Evolutionary conservation across 2,113 vertebrate genomes (phyloP).

Genomic region (Menidia beryllina): DNA sequence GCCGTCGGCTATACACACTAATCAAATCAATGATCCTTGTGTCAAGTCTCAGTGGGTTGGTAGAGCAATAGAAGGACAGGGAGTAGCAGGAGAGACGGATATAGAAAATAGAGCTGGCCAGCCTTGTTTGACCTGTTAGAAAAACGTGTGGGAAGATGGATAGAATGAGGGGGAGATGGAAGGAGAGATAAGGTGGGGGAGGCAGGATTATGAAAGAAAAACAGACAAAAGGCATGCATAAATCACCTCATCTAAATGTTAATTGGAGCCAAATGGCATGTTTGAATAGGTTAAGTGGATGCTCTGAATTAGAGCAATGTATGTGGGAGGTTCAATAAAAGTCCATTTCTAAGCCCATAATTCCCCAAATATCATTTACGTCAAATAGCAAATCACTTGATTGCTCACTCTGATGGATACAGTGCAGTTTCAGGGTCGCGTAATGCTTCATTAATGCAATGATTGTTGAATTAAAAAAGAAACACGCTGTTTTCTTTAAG

Average conservation of each 20-base stretch:
- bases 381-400: constrained; percentile 41
- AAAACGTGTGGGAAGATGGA: constrained; percentile 29
- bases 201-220: constrained; percentile 23
- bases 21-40: constrained; percentile 65
- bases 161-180: constrained; percentile 8
- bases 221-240: constrained; percentile 40
- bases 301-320: constrained; percentile 43
- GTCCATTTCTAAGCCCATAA: constrained; percentile 53
- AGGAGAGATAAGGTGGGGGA: neutral
- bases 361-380: constrained; percentile 63
- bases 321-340: constrained; percentile 58
- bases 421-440: constrained; percentile 17
- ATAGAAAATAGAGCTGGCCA: constrained; percentile 14
- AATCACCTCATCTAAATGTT: constrained; percentile 68
- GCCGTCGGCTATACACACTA: constrained; percentile 41
- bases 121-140: constrained; percentile 35
- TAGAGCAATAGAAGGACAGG: constrained; percentile 33
- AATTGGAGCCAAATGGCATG: constrained; percentile 66
- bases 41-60: constrained; percentile 53
- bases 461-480: constrained; percentile 48
- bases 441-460: constrained; percentile 6
- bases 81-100: constrained; percentile 2
- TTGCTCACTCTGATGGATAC: constrained; percentile 23
- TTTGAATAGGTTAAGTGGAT: constrained; percentile 72
- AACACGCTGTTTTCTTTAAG: constrained; percentile 32